Percentiles rank a stretch among this genome's conserved stretches.
Evolutionary conservation across 2,113 vertebrate genomes (phyloP).

Genomic region (Bujurquina vittata): DNA sequence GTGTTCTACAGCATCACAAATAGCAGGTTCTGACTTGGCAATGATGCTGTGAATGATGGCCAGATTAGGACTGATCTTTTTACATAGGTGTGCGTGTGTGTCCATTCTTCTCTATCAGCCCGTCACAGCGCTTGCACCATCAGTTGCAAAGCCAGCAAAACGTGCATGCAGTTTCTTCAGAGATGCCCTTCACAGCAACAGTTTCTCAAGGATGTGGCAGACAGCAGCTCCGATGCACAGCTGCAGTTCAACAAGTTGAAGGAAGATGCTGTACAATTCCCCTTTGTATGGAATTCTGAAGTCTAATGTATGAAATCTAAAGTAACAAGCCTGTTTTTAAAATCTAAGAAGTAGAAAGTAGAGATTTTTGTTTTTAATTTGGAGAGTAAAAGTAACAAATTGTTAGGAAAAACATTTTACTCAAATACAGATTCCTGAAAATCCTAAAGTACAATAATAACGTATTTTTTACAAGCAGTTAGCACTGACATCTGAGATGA

Average conservation of each 20-base stretch:
- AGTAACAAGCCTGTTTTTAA: background rate
- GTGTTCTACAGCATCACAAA: no score
- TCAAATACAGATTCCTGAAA: no score
- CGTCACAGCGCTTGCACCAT: no score
- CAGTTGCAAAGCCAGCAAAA: background rate
- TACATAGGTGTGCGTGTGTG: no score
- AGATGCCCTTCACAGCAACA: background rate
- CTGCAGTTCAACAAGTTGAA: background rate
- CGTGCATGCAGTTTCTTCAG: background rate
- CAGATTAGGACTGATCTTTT: no score
- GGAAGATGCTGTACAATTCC: background rate
- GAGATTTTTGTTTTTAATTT: background rate
- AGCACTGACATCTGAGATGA: background rate
- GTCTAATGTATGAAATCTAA: background rate
- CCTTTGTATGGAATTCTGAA: background rate
- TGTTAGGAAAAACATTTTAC: no score
- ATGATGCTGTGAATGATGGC: no score
- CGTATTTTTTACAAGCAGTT: background rate
- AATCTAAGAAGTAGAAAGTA: background rate
- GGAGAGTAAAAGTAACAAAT: background rate
- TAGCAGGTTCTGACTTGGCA: no score
- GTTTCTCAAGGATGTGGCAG: background rate
- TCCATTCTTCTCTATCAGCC: no score
- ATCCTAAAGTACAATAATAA: background rate
- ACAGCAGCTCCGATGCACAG: background rate